A percentile compares a stretch with the other conserved stretches of the same genome.
phyloP scores from a whole-genome alignment of 2,888 invertebrate species.

The Steinernema scapterisci region DNA sequence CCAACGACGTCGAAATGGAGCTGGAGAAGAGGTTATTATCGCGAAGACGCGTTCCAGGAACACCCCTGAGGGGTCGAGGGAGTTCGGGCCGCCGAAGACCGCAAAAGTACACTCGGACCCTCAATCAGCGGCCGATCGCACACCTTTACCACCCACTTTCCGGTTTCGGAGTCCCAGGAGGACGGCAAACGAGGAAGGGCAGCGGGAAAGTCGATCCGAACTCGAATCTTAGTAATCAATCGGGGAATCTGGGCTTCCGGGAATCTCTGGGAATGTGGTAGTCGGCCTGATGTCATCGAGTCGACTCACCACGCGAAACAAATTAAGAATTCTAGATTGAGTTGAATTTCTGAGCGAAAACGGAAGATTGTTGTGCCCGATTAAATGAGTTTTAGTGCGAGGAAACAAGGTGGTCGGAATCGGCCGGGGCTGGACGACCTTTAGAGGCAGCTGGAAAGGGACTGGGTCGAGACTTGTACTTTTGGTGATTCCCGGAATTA shows the following conservation, averaged over 20 bases:
- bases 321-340: neutral
- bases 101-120: neutral
- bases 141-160: constrained; percentile 11
- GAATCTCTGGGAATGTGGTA: neutral
- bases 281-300: neutral
- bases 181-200: neutral
- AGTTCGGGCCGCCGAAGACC: neutral
- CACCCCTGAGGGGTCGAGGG: constrained; percentile 28
- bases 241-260: neutral
- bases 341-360: neutral
- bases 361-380: neutral
- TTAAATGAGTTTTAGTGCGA: neutral
- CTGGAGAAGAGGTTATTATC: constrained; percentile 1
- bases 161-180: neutral
- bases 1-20: neutral
- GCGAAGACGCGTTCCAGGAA: constrained; percentile 25
- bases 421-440: too few relatives aligned
- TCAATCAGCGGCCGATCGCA: constrained; percentile 11
- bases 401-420: neutral
- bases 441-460: too few relatives aligned
- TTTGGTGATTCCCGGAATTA: too few relatives aligned
- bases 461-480: too few relatives aligned
- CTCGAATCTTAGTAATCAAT: neutral
- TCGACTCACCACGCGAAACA: neutral
- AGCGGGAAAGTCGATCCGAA: neutral